Percentiles rank a stretch among this genome's conserved stretches.
Evolutionary conservation across 1,140 invertebrate species (phyloP).

Genomic region (Sitobion miscanthi): DNA sequence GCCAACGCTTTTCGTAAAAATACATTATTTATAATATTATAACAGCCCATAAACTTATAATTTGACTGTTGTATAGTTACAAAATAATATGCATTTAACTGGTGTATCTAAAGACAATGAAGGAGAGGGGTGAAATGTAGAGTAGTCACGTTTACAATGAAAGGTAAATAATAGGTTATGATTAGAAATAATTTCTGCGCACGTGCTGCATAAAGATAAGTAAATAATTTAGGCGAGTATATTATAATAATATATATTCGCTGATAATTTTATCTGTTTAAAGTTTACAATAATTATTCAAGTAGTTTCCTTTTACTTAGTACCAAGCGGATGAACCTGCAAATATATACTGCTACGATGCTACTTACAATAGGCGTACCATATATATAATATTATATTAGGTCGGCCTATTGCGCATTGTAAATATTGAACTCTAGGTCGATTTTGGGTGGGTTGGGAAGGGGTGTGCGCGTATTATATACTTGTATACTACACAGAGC

Average conservation of each 20-base stretch:
- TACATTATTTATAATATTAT: background rate
- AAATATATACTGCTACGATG: background rate
- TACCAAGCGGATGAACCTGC: background rate
- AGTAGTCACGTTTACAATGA: background rate
- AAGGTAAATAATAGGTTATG: constrained; percentile 21
- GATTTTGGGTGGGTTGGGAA: background rate
- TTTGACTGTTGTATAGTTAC: background rate
- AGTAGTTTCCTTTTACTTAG: constrained; percentile 26
- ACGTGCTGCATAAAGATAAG: background rate
- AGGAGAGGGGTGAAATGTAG: background rate
- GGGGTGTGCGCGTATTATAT: background rate
- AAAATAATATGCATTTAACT: background rate
- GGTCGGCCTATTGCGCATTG: background rate
- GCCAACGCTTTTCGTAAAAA: background rate
- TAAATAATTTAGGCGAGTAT: background rate
- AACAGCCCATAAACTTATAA: background rate
- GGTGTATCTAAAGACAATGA: background rate
- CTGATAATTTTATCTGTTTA: background rate
- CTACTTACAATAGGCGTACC: background rate
- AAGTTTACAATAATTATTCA: constrained; percentile 21
- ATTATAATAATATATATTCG: background rate
- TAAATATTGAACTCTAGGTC: background rate
- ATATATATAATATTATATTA: background rate
- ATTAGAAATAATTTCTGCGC: background rate
- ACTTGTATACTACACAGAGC: background rate